These are phyloP conservation scores for Listronotus oregonensis DNA, from an alignment of 1,140 invertebrate genomes.

Conservation along the genomic window DNA sequence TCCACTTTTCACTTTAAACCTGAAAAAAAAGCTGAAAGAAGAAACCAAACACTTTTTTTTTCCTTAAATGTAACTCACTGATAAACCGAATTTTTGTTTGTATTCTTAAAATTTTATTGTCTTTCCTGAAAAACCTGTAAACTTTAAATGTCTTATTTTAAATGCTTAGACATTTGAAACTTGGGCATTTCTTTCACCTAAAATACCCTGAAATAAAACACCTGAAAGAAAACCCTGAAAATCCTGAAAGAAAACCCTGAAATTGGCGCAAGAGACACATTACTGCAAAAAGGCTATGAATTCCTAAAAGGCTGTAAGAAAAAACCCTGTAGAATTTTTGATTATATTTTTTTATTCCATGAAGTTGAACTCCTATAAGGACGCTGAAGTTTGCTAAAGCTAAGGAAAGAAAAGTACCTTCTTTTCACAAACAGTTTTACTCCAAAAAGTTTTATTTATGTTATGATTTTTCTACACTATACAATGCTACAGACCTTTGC, in stretches of 20 bases:
- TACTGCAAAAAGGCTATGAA: constrained; percentile 3
- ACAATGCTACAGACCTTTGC: too few relatives aligned
- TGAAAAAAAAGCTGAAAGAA: constrained; percentile 24
- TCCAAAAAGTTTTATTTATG: constrained; percentile 15
- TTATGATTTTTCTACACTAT: background rate
- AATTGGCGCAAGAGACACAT: constrained; percentile 13
- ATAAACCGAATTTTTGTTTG: background rate
- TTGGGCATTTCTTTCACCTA: constrained; percentile 19
- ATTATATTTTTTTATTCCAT: constrained; percentile 3
- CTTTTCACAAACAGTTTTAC: constrained; percentile 5
- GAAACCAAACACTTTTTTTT: background rate
- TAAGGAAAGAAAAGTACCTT: constrained; percentile 27
- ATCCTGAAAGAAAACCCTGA: constrained; percentile 28
- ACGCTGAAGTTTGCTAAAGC: constrained; percentile 39
- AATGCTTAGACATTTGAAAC: background rate
- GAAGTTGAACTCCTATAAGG: background rate
- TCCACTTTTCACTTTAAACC: constrained; percentile 17
- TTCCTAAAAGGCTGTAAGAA: constrained; percentile 33
- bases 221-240: constrained; percentile 35
- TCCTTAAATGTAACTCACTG: background rate
- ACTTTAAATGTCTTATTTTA: background rate
- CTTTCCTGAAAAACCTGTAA: constrained; percentile 20
- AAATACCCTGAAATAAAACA: constrained; percentile 31
- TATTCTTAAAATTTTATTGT: background rate
- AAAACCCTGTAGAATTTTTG: constrained; percentile 2